These are phyloP conservation scores for Aphidius ervi DNA, from an alignment of 1,140 invertebrate genomes.

Conservation along the genomic window DNA sequence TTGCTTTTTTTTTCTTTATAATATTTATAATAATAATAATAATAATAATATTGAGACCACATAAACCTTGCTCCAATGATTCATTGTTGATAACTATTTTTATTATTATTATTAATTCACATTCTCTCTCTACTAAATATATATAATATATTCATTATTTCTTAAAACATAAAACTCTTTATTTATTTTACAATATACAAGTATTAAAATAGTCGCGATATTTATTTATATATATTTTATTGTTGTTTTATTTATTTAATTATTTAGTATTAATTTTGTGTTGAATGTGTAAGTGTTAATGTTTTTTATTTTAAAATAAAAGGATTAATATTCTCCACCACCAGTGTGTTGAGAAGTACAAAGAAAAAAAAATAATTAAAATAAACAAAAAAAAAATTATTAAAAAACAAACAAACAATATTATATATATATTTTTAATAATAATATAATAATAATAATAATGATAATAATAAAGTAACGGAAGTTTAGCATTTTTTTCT, in stretches of 20 bases:
- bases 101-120: constrained; percentile 4
- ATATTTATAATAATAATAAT: constrained; percentile 30
- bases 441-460: too few species aligned
- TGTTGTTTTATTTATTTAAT: not conserved
- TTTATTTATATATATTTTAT: constrained; percentile 4
- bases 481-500: constrained; percentile 8
- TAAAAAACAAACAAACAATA: constrained; percentile 3
- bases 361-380: constrained; percentile 10
- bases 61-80: constrained; percentile 53
- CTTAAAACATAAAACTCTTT: constrained; percentile 20
- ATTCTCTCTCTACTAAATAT: constrained; percentile 21
- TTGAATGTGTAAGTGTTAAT: too few species aligned
- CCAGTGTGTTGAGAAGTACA: constrained; percentile 11
- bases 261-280: constrained; percentile 1
- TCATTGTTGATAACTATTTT: constrained; percentile 25
- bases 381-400: constrained; percentile 2
- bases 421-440: constrained; percentile 20
- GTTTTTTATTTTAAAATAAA: too few species aligned
- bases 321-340: constrained; percentile 1
- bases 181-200: constrained; percentile 20
- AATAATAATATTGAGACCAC: constrained; percentile 49
- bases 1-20: too few species aligned
- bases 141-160: not conserved
- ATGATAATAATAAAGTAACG: too few species aligned
- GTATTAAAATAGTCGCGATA: constrained; percentile 17